These are phyloP conservation scores for Pseudocheirus occidentalis DNA, from an alignment of 2,797 vertebrate species.

Conservation along the genomic window DNA sequence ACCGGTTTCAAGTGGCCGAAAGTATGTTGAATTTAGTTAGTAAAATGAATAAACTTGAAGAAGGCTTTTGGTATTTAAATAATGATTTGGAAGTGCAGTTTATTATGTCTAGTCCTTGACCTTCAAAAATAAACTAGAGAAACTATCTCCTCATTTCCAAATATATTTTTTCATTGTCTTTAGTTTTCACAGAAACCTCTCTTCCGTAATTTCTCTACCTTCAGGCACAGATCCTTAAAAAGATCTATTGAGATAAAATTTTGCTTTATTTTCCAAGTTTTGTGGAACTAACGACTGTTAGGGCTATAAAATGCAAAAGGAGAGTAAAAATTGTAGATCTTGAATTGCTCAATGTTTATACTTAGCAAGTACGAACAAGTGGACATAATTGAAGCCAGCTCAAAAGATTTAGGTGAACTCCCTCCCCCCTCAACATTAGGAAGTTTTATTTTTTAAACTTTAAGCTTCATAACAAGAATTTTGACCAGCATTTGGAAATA, in stretches of 20 bases:
- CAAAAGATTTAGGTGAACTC: neutral
- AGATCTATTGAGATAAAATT: constrained; percentile 58
- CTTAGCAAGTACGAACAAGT: constrained; percentile 31
- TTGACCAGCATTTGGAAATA: neutral
- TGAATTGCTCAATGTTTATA: neutral
- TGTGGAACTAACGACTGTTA: constrained; percentile 17
- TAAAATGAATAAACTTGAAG: constrained; percentile 71
- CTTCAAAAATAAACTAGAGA: constrained; percentile 58
- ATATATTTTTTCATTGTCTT: constrained; percentile 43
- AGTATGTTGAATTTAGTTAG: constrained; percentile 32
- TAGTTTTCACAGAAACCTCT: constrained; percentile 32
- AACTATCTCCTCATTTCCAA: constrained; percentile 45
- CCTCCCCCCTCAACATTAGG: neutral
- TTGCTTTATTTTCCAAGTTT: constrained; percentile 50
- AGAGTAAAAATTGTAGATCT: constrained; percentile 43
- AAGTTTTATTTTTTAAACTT: constrained; percentile 13
- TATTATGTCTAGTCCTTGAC: constrained; percentile 55
- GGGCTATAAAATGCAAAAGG: constrained; percentile 66
- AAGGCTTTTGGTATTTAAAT: constrained; percentile 59
- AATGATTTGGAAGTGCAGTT: constrained; percentile 70
- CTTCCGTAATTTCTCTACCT: constrained; percentile 33
- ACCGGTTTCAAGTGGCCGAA: neutral
- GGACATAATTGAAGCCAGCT: neutral
- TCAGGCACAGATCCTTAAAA: constrained; percentile 71
- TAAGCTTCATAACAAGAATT: constrained; percentile 9